Evolutionary conservation across 2,888 invertebrate genomes (phyloP), one percentile per base, ranked within the genome.

Genomic region (Dolomedes plantarius): DNA sequence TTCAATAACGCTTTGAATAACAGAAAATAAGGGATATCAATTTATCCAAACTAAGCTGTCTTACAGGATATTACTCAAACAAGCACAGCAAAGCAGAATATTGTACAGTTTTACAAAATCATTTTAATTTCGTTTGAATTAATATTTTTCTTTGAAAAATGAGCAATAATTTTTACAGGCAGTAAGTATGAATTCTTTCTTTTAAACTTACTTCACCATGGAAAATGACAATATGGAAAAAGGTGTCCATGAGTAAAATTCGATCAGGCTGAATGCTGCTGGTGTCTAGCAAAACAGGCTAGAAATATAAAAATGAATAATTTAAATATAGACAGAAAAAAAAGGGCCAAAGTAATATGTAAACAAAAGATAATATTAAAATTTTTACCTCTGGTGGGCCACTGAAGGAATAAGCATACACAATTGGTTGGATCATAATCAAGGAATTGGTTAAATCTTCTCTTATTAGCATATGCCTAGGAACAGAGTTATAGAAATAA

Each of bases 201-300:
- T 5, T 7, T 36, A 36, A 36, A 65, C 89, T 90, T 91, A 96
- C 97, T 94, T 98, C 98, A 91, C 99, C 99, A 90, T 98, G 98
- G 92, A 98, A 99, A 90, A 99, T 99, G 80, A 99, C 94, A 90
- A 99, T 98, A 92, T 99, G 99, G 94, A 99, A 99, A 93, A 99
- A 99, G 0, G 99, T 99, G 92, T 99, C 99, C 98, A 99, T 98
- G 77, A 99, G 94, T 65, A 99, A 93, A 90, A 99, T 99, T 86
- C 98, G 94, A 92, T 99, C 99, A 0, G 98, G 95, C 91, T 98
- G 97, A 90, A 99, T 99, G 88, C 98, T 98, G 74, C 98, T 97
- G 1, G 99, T 98, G 91, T 99, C 99, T 46, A 99, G 93, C 28
- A 99, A 93, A 5, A 99, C 99, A 0, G 99, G 98, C 93, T 98